Conservation (phyloP, 2,888 invertebrate species). For the Harpalus rufipes region DNA sequence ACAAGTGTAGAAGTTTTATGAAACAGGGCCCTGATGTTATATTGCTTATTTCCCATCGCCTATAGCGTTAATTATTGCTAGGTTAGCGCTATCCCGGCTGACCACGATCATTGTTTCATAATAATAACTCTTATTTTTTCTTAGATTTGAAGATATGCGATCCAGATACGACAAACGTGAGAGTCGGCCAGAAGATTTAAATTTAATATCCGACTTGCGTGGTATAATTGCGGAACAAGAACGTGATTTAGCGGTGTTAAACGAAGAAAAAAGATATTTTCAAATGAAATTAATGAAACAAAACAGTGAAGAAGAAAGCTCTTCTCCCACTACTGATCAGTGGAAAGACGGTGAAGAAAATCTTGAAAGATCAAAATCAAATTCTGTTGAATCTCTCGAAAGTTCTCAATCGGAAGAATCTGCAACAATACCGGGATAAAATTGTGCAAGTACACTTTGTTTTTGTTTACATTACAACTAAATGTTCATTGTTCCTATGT, state of each 20-base stretch:
- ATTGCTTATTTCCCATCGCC: too few species aligned
- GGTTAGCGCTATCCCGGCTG: too few species aligned
- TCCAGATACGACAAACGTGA: conserved; percentile 80
- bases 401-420: conserved; percentile 44
- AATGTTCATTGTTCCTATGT: conserved; percentile 42
- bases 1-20: too few species aligned
- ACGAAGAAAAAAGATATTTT: conserved; percentile 80
- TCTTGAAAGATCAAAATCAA: conserved; percentile 7
- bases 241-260: conserved; percentile 79
- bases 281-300: conserved; percentile 78
- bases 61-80: too few species aligned
- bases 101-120: too few species aligned
- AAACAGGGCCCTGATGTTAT: too few species aligned
- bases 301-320: conserved; percentile 67
- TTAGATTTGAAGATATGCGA: conserved; percentile 81
- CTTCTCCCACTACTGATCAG: conserved; percentile 1
- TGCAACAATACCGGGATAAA: conserved; percentile 48
- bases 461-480: not conserved
- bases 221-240: conserved; percentile 81
- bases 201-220: conserved; percentile 79
- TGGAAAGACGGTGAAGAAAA: conserved; percentile 35
- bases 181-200: conserved; percentile 80
- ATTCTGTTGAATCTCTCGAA: conserved; percentile 45
- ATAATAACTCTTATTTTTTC: conserved; percentile 48
- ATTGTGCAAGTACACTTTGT: conserved; percentile 11